Evolutionary conservation across 2,888 invertebrate genomes (phyloP).

Genomic region (Silvanus unidentatus): DNA sequence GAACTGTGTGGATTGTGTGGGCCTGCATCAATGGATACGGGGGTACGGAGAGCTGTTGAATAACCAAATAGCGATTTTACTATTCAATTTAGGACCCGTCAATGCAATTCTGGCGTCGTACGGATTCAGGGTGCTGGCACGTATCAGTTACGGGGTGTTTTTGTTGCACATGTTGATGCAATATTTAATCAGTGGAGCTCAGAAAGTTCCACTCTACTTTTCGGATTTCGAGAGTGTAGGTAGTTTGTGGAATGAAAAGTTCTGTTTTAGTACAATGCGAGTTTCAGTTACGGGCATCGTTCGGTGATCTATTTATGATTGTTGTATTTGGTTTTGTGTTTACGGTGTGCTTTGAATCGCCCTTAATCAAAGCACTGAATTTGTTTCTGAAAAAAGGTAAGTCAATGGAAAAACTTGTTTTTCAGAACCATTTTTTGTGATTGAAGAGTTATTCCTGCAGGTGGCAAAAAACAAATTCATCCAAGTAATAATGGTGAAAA

Average conservation of each 20-base stretch:
- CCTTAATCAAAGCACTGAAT: conserved; percentile 30
- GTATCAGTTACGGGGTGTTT: conserved; percentile 39
- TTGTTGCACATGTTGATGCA: conserved; percentile 38
- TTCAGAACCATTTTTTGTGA: not conserved
- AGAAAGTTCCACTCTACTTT: conserved; percentile 34
- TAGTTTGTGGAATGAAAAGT: conserved; percentile 2
- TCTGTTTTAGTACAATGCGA: not conserved
- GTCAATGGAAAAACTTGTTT: conserved; percentile 2
- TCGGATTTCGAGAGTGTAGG: conserved; percentile 35
- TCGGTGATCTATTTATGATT: conserved; percentile 34
- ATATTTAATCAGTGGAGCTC: conserved; percentile 31
- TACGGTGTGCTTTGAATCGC: conserved; percentile 37
- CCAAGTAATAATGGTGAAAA: too few relatives aligned
- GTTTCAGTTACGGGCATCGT: conserved; percentile 30
- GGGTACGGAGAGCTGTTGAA: conserved; percentile 33
- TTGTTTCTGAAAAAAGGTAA: conserved; percentile 13
- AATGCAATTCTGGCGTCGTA: conserved; percentile 32
- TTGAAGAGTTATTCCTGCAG: too few relatives aligned
- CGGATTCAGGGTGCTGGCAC: conserved; percentile 35
- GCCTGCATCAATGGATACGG: conserved; percentile 50
- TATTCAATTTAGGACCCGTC: conserved; percentile 34
- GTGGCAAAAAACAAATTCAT: too few relatives aligned
- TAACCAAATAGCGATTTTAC: too few relatives aligned
- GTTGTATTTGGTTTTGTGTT: conserved; percentile 31
- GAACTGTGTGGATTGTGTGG: conserved; percentile 51